Evolutionary conservation across 2,113 vertebrate species (phyloP).

Genomic region (Brevimyrus niger): DNA sequence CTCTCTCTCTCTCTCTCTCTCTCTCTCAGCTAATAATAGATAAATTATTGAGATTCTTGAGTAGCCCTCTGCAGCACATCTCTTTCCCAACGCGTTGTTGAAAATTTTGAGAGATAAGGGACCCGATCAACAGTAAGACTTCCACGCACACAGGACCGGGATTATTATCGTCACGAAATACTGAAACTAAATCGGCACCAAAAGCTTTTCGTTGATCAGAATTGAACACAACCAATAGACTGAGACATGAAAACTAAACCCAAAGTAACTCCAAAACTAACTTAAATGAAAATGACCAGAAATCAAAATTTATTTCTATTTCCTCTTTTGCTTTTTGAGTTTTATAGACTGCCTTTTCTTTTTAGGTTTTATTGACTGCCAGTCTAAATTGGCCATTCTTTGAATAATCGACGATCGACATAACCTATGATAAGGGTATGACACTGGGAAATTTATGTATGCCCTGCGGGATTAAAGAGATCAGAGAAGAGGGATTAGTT

Average conservation of each 20-base stretch:
- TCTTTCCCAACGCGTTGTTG: slow-evolving; percentile 18
- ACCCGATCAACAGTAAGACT: not conserved
- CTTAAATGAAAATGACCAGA: not conserved
- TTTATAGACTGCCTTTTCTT: not conserved
- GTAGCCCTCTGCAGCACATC: slow-evolving; percentile 19
- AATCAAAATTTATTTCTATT: not conserved
- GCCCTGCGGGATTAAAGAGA: not conserved
- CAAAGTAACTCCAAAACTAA: not conserved
- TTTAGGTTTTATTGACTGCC: not conserved
- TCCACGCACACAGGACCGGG: not conserved
- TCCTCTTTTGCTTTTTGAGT: not conserved
- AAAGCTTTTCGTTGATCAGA: not conserved
- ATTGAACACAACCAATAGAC: not conserved
- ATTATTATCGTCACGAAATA: not conserved
- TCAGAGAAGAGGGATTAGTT: not conserved
- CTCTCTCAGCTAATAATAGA: slow-evolving; percentile 43
- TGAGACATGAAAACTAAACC: not conserved
- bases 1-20: too few relatives aligned
- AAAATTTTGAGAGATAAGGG: slow-evolving; percentile 1
- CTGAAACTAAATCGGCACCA: not conserved
- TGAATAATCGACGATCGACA: not conserved
- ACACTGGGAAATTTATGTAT: not conserved
- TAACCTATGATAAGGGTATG: not conserved
- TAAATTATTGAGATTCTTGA: slow-evolving; percentile 33
- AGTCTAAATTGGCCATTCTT: not conserved